Conservation (phyloP, 1,140 invertebrate species). For the Nasonia giraulti region DNA sequence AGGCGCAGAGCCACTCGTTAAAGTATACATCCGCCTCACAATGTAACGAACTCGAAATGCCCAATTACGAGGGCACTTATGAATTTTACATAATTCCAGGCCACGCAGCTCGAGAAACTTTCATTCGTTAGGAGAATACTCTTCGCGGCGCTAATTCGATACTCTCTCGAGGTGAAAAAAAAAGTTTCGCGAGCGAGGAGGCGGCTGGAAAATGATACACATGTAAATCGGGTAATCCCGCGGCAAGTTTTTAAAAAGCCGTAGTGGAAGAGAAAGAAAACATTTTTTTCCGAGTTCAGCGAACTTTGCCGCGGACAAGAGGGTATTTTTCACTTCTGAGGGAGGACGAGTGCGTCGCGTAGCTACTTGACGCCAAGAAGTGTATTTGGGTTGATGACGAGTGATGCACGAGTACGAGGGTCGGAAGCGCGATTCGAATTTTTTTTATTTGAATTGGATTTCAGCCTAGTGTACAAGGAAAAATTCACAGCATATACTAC, state of each 20-base stretch:
- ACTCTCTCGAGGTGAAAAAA: not conserved
- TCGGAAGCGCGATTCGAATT: too few species aligned
- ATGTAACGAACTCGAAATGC: not conserved
- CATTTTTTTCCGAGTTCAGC: not conserved
- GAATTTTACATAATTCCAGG: not conserved
- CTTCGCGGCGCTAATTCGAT: not conserved
- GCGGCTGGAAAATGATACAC: not conserved
- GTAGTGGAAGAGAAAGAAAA: not conserved
- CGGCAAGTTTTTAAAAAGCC: not conserved
- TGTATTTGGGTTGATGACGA: too few species aligned
- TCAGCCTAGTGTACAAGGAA: too few species aligned
- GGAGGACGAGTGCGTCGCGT: not conserved
- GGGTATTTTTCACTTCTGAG: not conserved
- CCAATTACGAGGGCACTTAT: not conserved
- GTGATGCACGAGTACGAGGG: too few species aligned
- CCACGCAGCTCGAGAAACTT: not conserved
- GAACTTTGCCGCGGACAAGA: too few species aligned
- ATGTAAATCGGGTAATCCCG: constrained; percentile 18
- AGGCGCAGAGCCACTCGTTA: not conserved
- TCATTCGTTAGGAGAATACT: not conserved
- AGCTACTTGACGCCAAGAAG: too few species aligned
- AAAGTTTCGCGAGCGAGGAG: not conserved
- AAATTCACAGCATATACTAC: too few species aligned
- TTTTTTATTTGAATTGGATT: too few species aligned
- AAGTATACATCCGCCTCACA: not conserved